Conservation (phyloP, 2,888 invertebrate species). For the Archips xylosteana region DNA sequence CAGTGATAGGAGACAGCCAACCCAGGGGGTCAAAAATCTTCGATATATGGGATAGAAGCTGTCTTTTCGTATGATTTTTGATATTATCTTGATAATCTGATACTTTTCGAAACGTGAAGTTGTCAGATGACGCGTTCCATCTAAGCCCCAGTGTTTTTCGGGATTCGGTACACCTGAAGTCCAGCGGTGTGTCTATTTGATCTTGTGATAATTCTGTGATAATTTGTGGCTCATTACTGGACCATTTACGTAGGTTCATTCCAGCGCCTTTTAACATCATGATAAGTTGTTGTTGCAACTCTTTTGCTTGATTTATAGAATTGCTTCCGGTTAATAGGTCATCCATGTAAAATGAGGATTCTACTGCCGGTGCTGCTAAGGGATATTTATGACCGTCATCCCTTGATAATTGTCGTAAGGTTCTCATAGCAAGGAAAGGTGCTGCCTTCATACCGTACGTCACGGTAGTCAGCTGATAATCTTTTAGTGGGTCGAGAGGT, state of each 20-base stretch:
- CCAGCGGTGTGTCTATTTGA: too few relatives aligned
- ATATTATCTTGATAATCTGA: background rate
- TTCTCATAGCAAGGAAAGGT: constrained; percentile 33
- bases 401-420: background rate
- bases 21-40: constrained; percentile 38
- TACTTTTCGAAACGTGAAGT: background rate
- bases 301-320: background rate
- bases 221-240: too few relatives aligned
- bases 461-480: background rate
- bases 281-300: constrained; percentile 26
- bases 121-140: background rate
- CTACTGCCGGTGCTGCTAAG: constrained; percentile 5
- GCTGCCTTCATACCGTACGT: constrained; percentile 18
- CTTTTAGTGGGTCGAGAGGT: background rate
- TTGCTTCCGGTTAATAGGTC: constrained; percentile 15
- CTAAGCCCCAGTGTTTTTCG: background rate
- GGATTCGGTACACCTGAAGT: too few relatives aligned
- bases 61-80: background rate
- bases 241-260: too few relatives aligned
- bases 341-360: constrained; percentile 31
- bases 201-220: too few relatives aligned
- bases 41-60: constrained; percentile 26
- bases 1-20: constrained; percentile 33
- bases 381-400: too few relatives aligned
- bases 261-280: constrained; percentile 11